phyloP scores from a whole-genome alignment of 2,797 vertebrate species.

The Artibeus lituratus region DNA sequence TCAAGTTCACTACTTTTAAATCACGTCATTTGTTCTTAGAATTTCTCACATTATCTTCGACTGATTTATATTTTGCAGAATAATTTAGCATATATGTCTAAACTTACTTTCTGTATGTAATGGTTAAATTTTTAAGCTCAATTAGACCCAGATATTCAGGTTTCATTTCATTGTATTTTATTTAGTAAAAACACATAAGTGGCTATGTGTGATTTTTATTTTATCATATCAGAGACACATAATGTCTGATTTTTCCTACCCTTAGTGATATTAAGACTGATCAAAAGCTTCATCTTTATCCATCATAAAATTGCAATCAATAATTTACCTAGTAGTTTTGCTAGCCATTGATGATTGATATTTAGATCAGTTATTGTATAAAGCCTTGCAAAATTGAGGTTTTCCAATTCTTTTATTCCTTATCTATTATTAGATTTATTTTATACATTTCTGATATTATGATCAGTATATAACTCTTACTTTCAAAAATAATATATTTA shows the following conservation, averaged over 20 bases:
- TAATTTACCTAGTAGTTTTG: background rate
- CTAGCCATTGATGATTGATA: background rate
- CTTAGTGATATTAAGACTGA: constrained; percentile 1
- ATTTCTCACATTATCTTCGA: background rate
- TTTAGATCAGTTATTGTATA: background rate
- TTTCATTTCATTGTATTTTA: background rate
- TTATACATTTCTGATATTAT: background rate
- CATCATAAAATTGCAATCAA: background rate
- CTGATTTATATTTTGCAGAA: background rate
- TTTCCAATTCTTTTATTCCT: background rate
- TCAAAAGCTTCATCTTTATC: background rate
- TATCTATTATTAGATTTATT: background rate
- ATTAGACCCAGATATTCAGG: background rate
- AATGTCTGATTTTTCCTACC: background rate
- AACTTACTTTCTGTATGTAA: background rate
- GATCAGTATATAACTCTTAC: background rate
- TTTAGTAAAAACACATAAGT: background rate
- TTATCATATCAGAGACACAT: background rate
- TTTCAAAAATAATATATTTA: background rate
- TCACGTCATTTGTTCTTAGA: background rate
- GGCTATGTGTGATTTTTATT: background rate
- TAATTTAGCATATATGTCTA: background rate
- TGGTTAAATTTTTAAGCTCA: background rate
- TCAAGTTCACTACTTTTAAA: background rate
- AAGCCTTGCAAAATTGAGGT: background rate